These are phyloP conservation scores for Micoletzkya japonica DNA, from an alignment of 2,888 invertebrate species.

Conservation along the genomic window DNA sequence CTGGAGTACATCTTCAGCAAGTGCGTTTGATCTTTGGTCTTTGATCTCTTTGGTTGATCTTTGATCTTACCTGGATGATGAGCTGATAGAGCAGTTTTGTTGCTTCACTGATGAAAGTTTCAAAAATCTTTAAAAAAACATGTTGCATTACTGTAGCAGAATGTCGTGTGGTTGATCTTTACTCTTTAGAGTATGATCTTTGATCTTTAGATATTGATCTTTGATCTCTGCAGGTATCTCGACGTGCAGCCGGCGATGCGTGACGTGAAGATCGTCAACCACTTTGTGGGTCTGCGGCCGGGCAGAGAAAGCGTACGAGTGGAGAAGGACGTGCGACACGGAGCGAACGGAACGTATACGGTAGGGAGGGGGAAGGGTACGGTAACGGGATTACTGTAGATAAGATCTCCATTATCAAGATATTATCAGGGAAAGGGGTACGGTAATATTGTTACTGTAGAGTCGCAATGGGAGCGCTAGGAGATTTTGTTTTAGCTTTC, in stretches of 20 bases:
- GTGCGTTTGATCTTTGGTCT: not conserved
- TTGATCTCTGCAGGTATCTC: not conserved
- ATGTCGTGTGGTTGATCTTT: too few species aligned
- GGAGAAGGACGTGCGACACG: not conserved
- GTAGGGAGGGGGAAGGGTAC: too few species aligned
- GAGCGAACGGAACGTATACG: slow-evolving; percentile 36
- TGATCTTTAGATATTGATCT: not conserved
- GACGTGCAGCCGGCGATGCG: not conserved
- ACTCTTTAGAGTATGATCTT: not conserved
- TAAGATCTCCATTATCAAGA: too few species aligned
- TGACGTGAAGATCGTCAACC: not conserved
- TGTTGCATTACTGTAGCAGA: too few species aligned
- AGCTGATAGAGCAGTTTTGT: too few species aligned
- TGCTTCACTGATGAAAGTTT: not conserved
- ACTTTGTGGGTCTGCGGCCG: slow-evolving; percentile 5
- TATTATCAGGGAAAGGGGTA: too few species aligned
- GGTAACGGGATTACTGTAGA: too few species aligned
- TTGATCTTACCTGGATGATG: not conserved
- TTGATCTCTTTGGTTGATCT: not conserved
- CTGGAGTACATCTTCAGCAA: slow-evolving; percentile 30
- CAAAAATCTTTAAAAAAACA: not conserved
- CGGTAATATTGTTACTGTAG: too few species aligned
- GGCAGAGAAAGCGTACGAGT: not conserved
- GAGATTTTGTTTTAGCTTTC: slow-evolving; percentile 33
- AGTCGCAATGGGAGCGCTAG: slow-evolving; percentile 58